Evolutionary conservation across 2,888 invertebrate species (phyloP), one percentile per base, ranked within the genome.

Genomic region (Campopleginae sp.): DNA sequence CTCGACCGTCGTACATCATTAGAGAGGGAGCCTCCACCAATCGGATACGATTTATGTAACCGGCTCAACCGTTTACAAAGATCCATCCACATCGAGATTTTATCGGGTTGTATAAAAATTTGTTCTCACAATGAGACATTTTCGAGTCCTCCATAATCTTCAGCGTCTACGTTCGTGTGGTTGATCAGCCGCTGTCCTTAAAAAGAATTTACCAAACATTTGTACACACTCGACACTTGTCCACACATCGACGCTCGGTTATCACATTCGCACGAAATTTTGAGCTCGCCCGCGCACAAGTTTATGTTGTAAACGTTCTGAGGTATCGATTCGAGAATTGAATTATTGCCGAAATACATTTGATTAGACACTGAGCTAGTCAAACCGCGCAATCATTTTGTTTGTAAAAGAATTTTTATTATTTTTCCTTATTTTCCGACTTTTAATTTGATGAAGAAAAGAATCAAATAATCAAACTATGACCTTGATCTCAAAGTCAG

Each of bases 201-300:
- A 48, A 66, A 38, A 58, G 66, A 46, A 63, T 54, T 6, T 14
- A n/a, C 23, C 44, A 44, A 71, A 44, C 66, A 54, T 68, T 54
- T 78, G 33, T 51, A 46, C 58, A 58, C 33, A 51, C 54, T 61
- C 66, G 72, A 74, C 82, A 82, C 78, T 74, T 82, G 82, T 78
- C 38, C 54, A 82, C 48, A 82, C 68, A 66, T 48, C 46, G 48
- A 66, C 54, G 4, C 10, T 61, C 63, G 46, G 19, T 72, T 38
- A 72, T 48, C 77, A n/a, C 10, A 33, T 23, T 10, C 17, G 27
- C 19, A 19, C 8, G 33, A 82, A 82, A 46, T 58, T 72, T 46
- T 7, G 51, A 17, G 61, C 33, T 61, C n/a, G 42, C 6, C 27
- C 12, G 19, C 54, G 19, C 27, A 3, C 5, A 27, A 38, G 14